phyloP scores from a whole-genome alignment of 2,113 vertebrate genomes.

The Rousettus leschenaultii region DNA sequence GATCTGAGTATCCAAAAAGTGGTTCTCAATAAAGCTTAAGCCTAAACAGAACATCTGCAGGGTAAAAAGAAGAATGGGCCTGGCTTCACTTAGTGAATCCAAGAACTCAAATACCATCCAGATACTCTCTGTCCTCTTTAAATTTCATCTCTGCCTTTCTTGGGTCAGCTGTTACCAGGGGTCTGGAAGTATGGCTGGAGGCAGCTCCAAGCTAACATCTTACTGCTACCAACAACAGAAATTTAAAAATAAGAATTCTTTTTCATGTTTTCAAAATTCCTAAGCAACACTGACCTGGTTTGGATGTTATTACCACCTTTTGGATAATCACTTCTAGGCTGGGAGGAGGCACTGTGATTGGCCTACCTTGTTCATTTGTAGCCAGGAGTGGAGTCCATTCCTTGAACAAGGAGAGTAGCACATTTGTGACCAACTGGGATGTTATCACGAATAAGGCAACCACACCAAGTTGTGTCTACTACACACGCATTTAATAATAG shows the following conservation, averaged over 20 bases:
- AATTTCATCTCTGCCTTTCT: neutral
- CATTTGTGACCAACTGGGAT: neutral
- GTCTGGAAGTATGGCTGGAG: neutral
- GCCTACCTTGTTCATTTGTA: fast-evolving
- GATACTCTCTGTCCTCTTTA: neutral
- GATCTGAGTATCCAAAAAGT: neutral
- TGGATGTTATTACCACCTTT: neutral
- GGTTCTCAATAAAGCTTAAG: neutral
- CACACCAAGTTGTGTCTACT: neutral
- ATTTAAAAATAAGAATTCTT: neutral
- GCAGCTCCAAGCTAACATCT: neutral
- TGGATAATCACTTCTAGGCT: neutral
- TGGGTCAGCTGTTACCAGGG: neutral
- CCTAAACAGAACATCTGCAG: neutral
- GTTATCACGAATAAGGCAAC: neutral
- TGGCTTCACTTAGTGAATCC: neutral
- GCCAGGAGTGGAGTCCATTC: neutral
- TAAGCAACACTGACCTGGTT: neutral
- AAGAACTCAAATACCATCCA: neutral
- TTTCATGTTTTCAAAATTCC: neutral
- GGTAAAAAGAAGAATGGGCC: neutral
- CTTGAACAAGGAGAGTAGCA: neutral
- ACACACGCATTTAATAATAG: neutral
- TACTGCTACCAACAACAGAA: neutral
- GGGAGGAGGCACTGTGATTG: neutral